Conservation (phyloP, 1,140 invertebrate genomes). For the Drusus annulatus region DNA sequence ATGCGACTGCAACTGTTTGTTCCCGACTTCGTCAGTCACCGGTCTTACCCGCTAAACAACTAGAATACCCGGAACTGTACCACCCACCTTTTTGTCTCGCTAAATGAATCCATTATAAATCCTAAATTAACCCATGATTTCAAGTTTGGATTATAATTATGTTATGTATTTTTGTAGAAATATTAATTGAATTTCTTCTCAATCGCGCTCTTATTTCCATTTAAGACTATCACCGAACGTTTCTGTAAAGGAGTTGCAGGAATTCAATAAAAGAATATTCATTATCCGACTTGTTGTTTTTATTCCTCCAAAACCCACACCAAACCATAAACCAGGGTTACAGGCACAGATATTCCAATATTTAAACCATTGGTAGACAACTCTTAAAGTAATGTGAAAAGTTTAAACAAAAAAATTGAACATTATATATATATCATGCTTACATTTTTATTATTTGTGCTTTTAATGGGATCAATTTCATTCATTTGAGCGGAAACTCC, state of each 20-base stretch:
- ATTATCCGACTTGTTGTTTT: slow-evolving; percentile 41
- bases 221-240: slow-evolving; percentile 50
- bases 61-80: slow-evolving; percentile 41
- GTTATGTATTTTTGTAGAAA: slow-evolving; percentile 59
- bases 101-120: slow-evolving; percentile 38
- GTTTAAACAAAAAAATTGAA: too few relatives aligned
- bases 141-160: slow-evolving; percentile 54
- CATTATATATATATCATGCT: too few relatives aligned
- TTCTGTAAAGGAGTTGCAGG: slow-evolving; percentile 55
- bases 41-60: slow-evolving; percentile 43
- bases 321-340: too few relatives aligned
- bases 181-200: slow-evolving; percentile 52
- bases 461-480: too few relatives aligned
- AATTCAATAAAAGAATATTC: slow-evolving; percentile 57
- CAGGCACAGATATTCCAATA: too few relatives aligned
- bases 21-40: slow-evolving; percentile 14
- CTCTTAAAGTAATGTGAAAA: too few relatives aligned
- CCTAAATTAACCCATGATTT: slow-evolving; percentile 41
- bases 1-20: slow-evolving; percentile 55
- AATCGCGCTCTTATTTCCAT: slow-evolving; percentile 49
- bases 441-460: too few relatives aligned
- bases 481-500: too few relatives aligned
- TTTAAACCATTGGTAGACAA: too few relatives aligned
- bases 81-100: slow-evolving; percentile 53
- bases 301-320: too few relatives aligned